Percentiles rank a stretch among this genome's conserved stretches.
These are phyloP conservation scores for Notocelia uddmanniana DNA, from an alignment of 2,888 invertebrate species.

Conservation along the genomic window DNA sequence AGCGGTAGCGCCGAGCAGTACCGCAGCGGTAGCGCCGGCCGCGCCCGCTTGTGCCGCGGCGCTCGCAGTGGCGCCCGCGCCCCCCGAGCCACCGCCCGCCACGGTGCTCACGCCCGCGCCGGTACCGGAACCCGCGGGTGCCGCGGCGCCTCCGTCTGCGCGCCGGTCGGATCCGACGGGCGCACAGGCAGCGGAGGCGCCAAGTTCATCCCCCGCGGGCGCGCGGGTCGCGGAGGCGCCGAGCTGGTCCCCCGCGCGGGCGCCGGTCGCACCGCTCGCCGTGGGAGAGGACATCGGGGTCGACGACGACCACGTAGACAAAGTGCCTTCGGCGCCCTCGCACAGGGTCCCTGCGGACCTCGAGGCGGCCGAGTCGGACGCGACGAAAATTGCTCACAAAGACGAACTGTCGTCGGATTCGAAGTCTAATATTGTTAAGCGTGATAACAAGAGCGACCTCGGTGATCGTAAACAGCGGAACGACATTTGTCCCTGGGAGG, in stretches of 20 bases:
- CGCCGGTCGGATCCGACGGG: slow-evolving; percentile 38
- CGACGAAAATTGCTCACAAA: slow-evolving; percentile 74
- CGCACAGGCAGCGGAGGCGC: slow-evolving; percentile 45
- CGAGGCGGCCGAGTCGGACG: slow-evolving; percentile 70
- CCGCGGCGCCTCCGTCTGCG: slow-evolving; percentile 42
- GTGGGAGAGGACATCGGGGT: slow-evolving; percentile 90
- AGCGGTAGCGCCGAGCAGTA: slow-evolving; percentile 75
- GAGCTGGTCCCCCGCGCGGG: slow-evolving; percentile 33
- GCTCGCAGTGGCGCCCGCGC: slow-evolving; percentile 84
- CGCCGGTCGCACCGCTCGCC: slow-evolving; percentile 88
- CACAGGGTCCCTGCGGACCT: slow-evolving; percentile 59
- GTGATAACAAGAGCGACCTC: slow-evolving; percentile 72
- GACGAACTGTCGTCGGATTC: slow-evolving; percentile 77
- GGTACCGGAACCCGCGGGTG: slow-evolving; percentile 24
- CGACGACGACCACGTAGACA: slow-evolving; percentile 87
- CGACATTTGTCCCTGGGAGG: slow-evolving; percentile 97
- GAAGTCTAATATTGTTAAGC: slow-evolving; percentile 78
- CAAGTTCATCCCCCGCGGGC: slow-evolving; percentile 36
- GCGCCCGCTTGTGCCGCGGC: slow-evolving; percentile 84
- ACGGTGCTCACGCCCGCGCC: slow-evolving; percentile 49
- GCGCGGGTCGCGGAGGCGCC: slow-evolving; percentile 38
- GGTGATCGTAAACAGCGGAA: slow-evolving; percentile 86
- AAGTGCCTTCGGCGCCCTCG: slow-evolving; percentile 79
- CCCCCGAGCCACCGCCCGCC: slow-evolving; percentile 78
- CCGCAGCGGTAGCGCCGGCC: slow-evolving; percentile 53